phyloP scores from a whole-genome alignment of 30 jellyfish, hydroid and myxozoan genomes.

The Pseudorhiza aurosa region DNA sequence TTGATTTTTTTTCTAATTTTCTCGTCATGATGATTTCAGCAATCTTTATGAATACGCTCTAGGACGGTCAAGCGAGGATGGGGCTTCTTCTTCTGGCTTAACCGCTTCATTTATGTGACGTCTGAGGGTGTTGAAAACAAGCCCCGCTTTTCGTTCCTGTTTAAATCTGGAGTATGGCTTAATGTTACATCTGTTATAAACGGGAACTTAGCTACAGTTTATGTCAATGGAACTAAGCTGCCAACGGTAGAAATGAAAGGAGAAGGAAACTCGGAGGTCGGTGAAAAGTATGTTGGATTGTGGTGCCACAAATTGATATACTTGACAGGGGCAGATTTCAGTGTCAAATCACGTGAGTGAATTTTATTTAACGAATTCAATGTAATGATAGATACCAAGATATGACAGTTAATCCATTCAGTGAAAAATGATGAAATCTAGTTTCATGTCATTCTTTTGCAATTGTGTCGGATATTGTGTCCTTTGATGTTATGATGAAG shows the following conservation, averaged over 20 bases:
- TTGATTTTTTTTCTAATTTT: too few relatives aligned
- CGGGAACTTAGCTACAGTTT: conserved; percentile 67
- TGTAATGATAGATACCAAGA: too few relatives aligned
- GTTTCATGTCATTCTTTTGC: too few relatives aligned
- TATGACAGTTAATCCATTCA: too few relatives aligned
- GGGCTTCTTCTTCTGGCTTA: conserved; percentile 96
- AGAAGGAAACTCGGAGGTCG: conserved; percentile 70
- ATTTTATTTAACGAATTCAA: too few relatives aligned
- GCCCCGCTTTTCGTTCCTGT: conserved; percentile 52
- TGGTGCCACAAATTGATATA: conserved; percentile 82
- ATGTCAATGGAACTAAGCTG: conserved; percentile 72
- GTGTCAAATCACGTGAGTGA: conserved; percentile 70
- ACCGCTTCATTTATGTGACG: conserved; percentile 72
- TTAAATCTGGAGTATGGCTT: conserved; percentile 74
- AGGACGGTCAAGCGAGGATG: conserved; percentile 77
- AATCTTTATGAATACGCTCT: too few relatives aligned
- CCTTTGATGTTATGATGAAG: too few relatives aligned
- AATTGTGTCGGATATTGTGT: too few relatives aligned
- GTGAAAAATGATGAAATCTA: too few relatives aligned
- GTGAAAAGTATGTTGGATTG: conserved; percentile 89
- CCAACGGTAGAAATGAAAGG: conserved; percentile 77
- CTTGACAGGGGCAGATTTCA: conserved; percentile 62
- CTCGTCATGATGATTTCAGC: too few relatives aligned
- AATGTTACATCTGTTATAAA: conserved; percentile 79
- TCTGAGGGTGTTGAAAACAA: conserved; percentile 74